These are phyloP conservation scores for Enteromius treurensis DNA, from an alignment of 2,797 vertebrate species.

Conservation along the genomic window DNA sequence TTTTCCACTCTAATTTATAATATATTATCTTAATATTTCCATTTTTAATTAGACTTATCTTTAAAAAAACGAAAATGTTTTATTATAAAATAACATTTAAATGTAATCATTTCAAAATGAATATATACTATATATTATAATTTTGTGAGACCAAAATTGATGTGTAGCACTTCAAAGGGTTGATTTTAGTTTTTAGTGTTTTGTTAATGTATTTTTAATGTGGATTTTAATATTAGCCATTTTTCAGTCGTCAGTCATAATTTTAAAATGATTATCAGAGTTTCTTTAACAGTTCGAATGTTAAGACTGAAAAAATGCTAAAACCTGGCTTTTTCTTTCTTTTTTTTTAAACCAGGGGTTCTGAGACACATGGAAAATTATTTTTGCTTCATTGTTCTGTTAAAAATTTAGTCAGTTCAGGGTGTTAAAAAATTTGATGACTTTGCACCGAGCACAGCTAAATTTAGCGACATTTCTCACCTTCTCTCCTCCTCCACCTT, in stretches of 20 bases:
- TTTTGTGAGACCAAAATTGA: background rate
- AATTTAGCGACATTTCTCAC: slow-evolving; percentile 71
- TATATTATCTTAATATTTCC: background rate
- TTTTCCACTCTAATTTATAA: background rate
- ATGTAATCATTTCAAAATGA: background rate
- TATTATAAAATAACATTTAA: background rate
- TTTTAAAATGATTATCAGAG: background rate
- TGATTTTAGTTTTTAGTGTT: background rate
- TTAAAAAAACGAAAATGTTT: background rate
- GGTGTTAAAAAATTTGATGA: slow-evolving; percentile 1
- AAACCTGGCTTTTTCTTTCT: background rate
- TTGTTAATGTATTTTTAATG: background rate
- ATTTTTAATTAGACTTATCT: background rate
- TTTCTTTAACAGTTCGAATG: background rate
- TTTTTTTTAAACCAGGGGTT: background rate
- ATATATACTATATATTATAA: background rate
- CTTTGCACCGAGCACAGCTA: background rate
- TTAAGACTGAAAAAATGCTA: background rate
- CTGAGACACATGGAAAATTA: background rate
- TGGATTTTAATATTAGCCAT: background rate
- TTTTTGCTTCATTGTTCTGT: background rate
- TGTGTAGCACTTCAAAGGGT: background rate
- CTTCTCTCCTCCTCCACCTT: slow-evolving; percentile 87
- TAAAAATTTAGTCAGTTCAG: slow-evolving; percentile 10
- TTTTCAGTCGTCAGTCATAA: background rate